A percentile compares a stretch with the other conserved stretches of the same genome.
Conservation (phyloP, 2,888 invertebrate genomes). For the Branchellion lobata region DNA sequence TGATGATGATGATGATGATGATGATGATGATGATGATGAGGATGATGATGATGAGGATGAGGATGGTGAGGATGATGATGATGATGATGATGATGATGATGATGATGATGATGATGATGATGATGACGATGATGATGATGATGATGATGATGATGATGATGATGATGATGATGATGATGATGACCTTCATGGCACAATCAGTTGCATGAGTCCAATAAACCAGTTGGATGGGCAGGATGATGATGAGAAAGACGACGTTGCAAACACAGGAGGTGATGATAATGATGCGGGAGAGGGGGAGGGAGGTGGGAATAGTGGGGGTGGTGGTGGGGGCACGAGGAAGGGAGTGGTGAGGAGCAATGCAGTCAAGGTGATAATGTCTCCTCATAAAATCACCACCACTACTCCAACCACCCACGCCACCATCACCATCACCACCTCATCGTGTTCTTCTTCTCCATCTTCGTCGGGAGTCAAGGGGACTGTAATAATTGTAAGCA, state of each 20-base stretch:
- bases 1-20: neutral
- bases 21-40: neutral
- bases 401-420: no score
- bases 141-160: neutral
- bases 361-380: no score
- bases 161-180: neutral
- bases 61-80: neutral
- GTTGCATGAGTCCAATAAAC: slow-evolving; percentile 30
- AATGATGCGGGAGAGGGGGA: neutral
- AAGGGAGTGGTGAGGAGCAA: no score
- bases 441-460: no score
- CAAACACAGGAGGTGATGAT: neutral
- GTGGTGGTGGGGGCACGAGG: neutral
- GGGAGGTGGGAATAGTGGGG: no score
- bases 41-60: neutral
- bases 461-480: no score
- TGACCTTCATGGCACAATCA: neutral
- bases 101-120: neutral
- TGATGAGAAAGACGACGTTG: slow-evolving; percentile 28
- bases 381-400: no score
- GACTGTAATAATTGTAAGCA: no score
- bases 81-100: neutral
- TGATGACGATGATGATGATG: no score
- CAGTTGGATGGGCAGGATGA: slow-evolving; percentile 49
- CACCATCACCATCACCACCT: no score